Evolutionary conservation across 2,797 vertebrate species (phyloP), one percentile per base, ranked within the genome.

Genomic region (Coccyzus lansbergi): DNA sequence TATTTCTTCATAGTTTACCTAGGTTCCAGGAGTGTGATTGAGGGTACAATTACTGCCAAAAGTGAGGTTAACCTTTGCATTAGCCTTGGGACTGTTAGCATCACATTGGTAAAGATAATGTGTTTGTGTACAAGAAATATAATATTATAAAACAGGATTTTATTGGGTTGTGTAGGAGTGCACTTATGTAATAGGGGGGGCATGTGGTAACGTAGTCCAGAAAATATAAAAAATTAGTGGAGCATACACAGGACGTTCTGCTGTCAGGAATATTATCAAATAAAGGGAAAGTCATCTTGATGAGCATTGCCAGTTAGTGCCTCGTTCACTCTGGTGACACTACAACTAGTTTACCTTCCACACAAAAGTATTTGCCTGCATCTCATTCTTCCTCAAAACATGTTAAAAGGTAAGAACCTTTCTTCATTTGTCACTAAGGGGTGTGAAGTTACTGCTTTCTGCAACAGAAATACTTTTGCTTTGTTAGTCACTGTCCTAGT

Each of bases 151-250:
- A 68, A 7, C 4, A 6, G 26, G n/a, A 34, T 75, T 92, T 75
- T 42, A 10, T 78, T 53, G 29, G 2, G 0, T 24, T 71, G 5
- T 51, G 31, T 88, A 34, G n/a, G 33, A 56, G 25, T 76, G 29
- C 15, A 5, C 17, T 60, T 86, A 15, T 1, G 42, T 84, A 79
- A 64, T 1, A 26, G 53, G 25, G 34, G 29, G 46, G 24, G 40
- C 0, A 0, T 71, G 36, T 60, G n/a, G 18, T 58, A 46, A 24
- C 0, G 0, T 51, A 38, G 31, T 55, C 42, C 25, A 9, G 70
- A 81, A 80, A 85, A 65, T 77, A 14, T 1, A 28, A 24, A 74
- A 36, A 12, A n/a, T 33, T 12, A 65, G 16, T 52, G 46, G 33
- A 44, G 28, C 33, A 6, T 51, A 22, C 46, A 22, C 12, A 48